Conservation (phyloP, 2,797 vertebrate genomes). For the Siniperca undulata region DNA sequence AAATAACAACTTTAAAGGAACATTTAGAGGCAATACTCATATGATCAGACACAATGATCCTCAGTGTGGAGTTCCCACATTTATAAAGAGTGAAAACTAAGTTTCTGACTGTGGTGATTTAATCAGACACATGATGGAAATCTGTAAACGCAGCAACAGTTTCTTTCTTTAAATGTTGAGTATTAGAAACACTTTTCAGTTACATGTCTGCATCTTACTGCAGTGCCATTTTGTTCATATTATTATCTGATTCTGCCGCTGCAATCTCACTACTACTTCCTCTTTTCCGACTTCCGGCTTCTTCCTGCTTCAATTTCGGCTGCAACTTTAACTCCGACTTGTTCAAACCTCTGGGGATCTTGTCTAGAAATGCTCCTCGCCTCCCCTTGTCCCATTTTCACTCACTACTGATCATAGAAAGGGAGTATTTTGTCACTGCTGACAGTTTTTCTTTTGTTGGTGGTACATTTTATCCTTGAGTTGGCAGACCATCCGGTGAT, state of each 20-base stretch:
- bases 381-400: constrained; percentile 52
- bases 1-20: constrained; percentile 48
- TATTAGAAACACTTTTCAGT: background rate
- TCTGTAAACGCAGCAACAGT: background rate
- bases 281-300: constrained; percentile 16
- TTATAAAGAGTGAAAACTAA: constrained; percentile 20
- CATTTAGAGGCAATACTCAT: constrained; percentile 28
- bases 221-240: background rate
- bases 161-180: background rate
- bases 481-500: constrained; percentile 22
- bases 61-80: constrained; percentile 8
- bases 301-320: constrained; percentile 28
- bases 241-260: background rate
- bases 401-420: constrained; percentile 49
- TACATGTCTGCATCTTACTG: background rate
- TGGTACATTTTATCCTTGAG: constrained; percentile 34
- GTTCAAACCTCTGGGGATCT: constrained; percentile 50
- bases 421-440: constrained; percentile 38
- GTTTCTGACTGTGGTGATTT: background rate
- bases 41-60: constrained; percentile 11
- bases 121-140: background rate
- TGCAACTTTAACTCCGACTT: constrained; percentile 31
- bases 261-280: background rate
- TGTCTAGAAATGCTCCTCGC: constrained; percentile 44
- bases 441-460: constrained; percentile 35